Conservation (phyloP, 2,888 invertebrate species). For the Cataglyphis rosenhaueri region DNA sequence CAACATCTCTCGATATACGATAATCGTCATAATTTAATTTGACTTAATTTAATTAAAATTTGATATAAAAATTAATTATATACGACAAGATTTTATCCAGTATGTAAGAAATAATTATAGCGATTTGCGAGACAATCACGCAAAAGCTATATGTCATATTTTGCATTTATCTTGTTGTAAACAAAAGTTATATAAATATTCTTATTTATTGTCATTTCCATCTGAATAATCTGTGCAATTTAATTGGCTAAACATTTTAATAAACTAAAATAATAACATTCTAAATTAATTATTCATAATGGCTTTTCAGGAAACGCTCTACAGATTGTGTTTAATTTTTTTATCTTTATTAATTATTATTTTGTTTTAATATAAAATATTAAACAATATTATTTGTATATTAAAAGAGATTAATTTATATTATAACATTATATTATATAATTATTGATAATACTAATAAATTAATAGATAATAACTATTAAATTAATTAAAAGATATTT, state of each 20-base stretch:
- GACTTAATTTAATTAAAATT: neutral
- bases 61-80: neutral
- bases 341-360: neutral
- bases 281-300: neutral
- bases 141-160: neutral
- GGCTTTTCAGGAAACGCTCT: neutral
- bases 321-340: neutral
- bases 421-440: neutral
- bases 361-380: neutral
- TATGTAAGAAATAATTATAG: neutral
- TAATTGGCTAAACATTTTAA: conserved; percentile 4
- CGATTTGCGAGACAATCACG: neutral
- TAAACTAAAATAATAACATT: neutral
- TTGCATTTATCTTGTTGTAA: neutral
- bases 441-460: neutral
- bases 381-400: neutral
- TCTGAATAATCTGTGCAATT: neutral
- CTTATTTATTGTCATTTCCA: neutral
- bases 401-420: neutral
- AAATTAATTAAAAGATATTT: neutral
- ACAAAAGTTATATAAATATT: neutral
- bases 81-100: neutral
- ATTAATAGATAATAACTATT: neutral
- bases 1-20: neutral
- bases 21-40: neutral